Conservation (phyloP, 2,888 invertebrate genomes). For the Auanema freiburgensis region DNA sequence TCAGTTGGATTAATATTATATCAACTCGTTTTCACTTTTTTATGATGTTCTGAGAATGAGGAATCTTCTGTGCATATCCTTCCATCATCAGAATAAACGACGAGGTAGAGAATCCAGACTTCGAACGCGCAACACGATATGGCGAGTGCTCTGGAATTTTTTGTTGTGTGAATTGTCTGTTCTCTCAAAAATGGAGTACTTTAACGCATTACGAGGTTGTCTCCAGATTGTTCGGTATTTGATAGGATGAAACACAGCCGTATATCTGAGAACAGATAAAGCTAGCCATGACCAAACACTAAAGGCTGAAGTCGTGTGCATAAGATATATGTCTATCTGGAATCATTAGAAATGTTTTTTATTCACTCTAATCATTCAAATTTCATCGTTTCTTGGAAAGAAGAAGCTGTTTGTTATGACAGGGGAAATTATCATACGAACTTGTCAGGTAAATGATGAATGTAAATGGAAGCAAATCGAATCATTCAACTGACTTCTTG, state of each 20-base stretch:
- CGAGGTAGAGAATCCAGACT: conserved; percentile 50
- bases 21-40: neutral
- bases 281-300: conserved; percentile 61
- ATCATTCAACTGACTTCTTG: too few species aligned
- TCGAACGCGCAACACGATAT: conserved; percentile 38
- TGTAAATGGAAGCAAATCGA: too few species aligned
- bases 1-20: neutral
- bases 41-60: conserved; percentile 1
- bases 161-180: neutral
- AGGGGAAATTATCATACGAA: too few species aligned
- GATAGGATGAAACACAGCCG: conserved; percentile 60
- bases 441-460: too few species aligned
- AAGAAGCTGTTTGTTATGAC: too few species aligned
- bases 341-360: conserved; percentile 15
- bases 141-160: conserved; percentile 38
- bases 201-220: conserved; percentile 57
- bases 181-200: conserved; percentile 19
- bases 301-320: conserved; percentile 60
- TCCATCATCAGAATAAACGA: conserved; percentile 46
- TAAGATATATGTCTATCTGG: conserved; percentile 54
- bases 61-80: conserved; percentile 28
- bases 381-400: too few species aligned
- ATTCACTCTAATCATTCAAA: neutral
- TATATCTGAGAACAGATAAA: conserved; percentile 54
- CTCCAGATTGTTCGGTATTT: conserved; percentile 59